A percentile compares a stretch with the other conserved stretches of the same genome.
Conservation (phyloP, 2,888 invertebrate species). For the Drosophila formosana region DNA sequence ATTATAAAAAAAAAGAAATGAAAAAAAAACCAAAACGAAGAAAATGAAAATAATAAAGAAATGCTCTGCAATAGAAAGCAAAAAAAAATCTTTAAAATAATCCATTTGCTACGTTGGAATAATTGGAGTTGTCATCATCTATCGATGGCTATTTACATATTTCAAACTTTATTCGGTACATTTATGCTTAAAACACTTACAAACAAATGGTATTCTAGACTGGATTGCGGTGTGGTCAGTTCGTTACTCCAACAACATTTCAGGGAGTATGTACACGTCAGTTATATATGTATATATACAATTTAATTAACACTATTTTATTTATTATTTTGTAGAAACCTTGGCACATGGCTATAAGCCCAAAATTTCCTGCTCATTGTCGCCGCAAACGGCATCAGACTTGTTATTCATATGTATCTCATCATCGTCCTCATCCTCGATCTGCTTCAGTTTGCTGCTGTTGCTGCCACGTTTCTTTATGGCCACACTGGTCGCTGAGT, state of each 20-base stretch:
- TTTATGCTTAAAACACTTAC: background rate
- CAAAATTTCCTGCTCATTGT: slow-evolving; percentile 67
- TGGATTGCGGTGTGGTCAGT: slow-evolving; percentile 26
- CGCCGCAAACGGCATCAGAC: slow-evolving; percentile 68
- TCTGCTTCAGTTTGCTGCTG: slow-evolving; percentile 39
- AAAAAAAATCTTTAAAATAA: slow-evolving; percentile 6
- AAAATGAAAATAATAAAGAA: slow-evolving; percentile 73
- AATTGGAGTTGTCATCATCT: background rate
- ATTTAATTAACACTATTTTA: slow-evolving; percentile 34
- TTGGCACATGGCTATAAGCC: slow-evolving; percentile 72
- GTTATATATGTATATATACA: slow-evolving; percentile 25
- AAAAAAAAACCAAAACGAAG: slow-evolving; percentile 49
- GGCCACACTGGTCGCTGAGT: slow-evolving; percentile 15
- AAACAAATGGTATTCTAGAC: slow-evolving; percentile 7
- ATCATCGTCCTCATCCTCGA: slow-evolving; percentile 49
- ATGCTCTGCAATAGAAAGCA: slow-evolving; percentile 83
- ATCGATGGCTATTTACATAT: background rate
- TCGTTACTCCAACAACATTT: background rate
- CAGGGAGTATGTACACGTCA: background rate
- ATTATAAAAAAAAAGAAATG: slow-evolving; percentile 51
- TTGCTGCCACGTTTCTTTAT: slow-evolving; percentile 10
- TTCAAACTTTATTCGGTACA: slow-evolving; percentile 7
- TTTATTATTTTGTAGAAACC: slow-evolving; percentile 50
- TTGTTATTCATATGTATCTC: slow-evolving; percentile 44
- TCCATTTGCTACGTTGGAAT: background rate